Evolutionary conservation across 1,140 invertebrate genomes (phyloP).

Genomic region (Drosophila simulans): DNA sequence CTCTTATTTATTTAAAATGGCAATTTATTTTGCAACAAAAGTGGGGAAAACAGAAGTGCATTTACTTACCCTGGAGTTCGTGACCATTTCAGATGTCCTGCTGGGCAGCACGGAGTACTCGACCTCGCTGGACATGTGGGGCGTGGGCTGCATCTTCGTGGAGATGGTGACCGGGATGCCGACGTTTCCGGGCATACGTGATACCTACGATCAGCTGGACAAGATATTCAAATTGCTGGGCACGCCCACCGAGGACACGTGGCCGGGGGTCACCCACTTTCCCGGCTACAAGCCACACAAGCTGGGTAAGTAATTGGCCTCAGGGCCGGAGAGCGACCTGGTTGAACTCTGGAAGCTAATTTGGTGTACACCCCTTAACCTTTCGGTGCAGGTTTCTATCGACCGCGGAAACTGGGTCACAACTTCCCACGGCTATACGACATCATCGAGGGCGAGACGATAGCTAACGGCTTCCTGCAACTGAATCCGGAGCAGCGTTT

Average conservation of each 20-base stretch:
- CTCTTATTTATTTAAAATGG: conserved; percentile 75
- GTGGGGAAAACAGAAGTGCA: conserved; percentile 39
- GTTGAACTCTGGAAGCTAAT: neutral
- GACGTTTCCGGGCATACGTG: conserved; percentile 97
- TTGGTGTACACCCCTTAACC: neutral
- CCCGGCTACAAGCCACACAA: conserved; percentile 94
- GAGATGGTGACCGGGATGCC: conserved; percentile 99
- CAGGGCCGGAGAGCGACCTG: neutral
- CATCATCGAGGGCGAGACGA: conserved; percentile 93
- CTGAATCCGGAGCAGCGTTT: conserved; percentile 94
- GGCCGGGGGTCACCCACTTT: conserved; percentile 94
- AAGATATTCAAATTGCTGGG: conserved; percentile 98
- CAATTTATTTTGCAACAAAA: conserved; percentile 72
- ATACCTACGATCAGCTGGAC: conserved; percentile 97
- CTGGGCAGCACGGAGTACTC: conserved; percentile 98
- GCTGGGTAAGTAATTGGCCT: conserved; percentile 85
- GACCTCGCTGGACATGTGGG: conserved; percentile 98
- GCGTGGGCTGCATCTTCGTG: conserved; percentile 98
- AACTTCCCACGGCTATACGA: conserved; percentile 95
- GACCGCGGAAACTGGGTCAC: conserved; percentile 91
- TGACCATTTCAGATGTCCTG: conserved; percentile 90
- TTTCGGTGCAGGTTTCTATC: conserved; percentile 87
- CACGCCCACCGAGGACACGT: conserved; percentile 95
- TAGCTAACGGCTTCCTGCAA: conserved; percentile 93
- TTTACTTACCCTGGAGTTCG: conserved; percentile 59